Evolutionary conservation across 1,140 invertebrate species (phyloP), one percentile per base, ranked within the genome.

Genomic region (Aphelinus certus): DNA sequence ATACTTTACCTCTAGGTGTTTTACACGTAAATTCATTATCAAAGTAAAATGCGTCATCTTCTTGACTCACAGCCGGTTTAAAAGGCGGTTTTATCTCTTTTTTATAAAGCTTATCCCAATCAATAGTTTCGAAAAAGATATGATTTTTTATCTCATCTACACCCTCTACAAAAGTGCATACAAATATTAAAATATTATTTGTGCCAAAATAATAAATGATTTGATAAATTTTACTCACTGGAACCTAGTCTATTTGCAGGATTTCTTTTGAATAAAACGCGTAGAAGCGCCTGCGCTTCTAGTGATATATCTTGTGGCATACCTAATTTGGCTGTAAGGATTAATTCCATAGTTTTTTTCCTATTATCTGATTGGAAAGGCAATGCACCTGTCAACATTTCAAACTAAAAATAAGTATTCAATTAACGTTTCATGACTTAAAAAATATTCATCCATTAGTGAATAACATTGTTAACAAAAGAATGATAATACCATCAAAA

Each of bases 291-390:
- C 85, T 99, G 98, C 5, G 98, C 98, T 88, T 99, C 97, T 71
- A 94, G 91, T 78, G 96, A 97, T 49, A 99, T 90, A 88, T 98
- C 98, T 66, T 94, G 93, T 2, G 98, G 98, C 98, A 99, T 99
- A 63, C 95, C 96, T 46, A 99, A 88, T 90, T 99, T 99, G 1
- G 97, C 96, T 91, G 98, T 98, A 65, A 99, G 89, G 82, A 99
- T 99, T 88, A 97, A 96, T 67, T 95, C 97, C 98, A 99, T 99
- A 0, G 98, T 99, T 85, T 99, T 97, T 87, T 98, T 97, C 74
- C 97, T 91, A 79, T 97, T 97, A 9, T 92, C 88, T 45, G 97
- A 97, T 91, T 99, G 97, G 86, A 99, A 99, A 63, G 98, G 98
- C 65, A 99, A 89, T 79, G 95, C 94, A 65, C 98, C 98, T 1